These are phyloP conservation scores for Onychomys torridus DNA, from an alignment of 2,797 vertebrate species.

Conservation along the genomic window DNA sequence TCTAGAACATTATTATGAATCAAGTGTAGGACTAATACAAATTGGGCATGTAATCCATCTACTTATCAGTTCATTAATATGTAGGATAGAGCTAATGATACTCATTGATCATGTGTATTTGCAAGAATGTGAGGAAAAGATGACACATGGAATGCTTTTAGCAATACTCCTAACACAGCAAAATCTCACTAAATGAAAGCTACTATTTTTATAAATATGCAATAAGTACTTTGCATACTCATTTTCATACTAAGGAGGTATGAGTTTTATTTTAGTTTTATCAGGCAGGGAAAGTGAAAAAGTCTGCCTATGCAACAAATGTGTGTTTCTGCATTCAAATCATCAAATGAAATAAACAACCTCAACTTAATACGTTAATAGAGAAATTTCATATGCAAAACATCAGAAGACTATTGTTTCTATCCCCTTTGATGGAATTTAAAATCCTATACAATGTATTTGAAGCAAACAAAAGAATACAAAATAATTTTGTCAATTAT, in stretches of 20 bases:
- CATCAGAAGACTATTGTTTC: not conserved
- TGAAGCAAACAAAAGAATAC: not conserved
- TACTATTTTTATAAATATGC: not conserved
- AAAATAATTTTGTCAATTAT: not conserved
- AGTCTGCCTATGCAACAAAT: not conserved
- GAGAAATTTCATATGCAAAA: not conserved
- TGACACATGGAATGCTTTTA: not conserved
- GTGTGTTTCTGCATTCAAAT: fast-evolving
- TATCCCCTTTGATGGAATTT: not conserved
- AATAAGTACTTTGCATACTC: not conserved
- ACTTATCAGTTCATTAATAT: not conserved
- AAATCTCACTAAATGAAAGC: not conserved
- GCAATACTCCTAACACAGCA: not conserved
- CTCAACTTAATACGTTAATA: not conserved
- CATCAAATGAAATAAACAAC: not conserved
- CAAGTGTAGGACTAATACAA: not conserved
- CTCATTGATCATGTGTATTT: not conserved
- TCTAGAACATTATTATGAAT: not conserved
- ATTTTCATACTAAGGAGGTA: not conserved
- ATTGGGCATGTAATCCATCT: not conserved
- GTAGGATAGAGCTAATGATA: not conserved
- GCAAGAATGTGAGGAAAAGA: not conserved
- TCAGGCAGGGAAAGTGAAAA: not conserved
- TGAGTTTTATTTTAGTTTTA: not conserved
- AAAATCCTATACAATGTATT: not conserved